Conservation (phyloP, 2,888 invertebrate genomes). For the Marasmarcha lunaedactyla region DNA sequence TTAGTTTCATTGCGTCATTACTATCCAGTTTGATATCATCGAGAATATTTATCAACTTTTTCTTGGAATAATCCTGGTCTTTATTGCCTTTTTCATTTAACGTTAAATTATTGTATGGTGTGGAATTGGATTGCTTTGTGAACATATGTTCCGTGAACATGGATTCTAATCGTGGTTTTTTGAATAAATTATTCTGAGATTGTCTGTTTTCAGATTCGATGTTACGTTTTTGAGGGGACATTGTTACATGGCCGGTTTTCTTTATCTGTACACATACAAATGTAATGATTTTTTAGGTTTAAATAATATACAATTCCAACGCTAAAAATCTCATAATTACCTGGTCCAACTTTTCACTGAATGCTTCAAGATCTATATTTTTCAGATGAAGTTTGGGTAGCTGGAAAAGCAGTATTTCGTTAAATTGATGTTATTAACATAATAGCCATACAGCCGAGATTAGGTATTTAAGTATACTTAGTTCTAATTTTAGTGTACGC, state of each 20-base stretch:
- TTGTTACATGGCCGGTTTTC: neutral
- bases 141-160: too few species aligned
- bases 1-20: slow-evolving; percentile 29
- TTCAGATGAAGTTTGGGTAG: slow-evolving; percentile 38
- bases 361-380: slow-evolving; percentile 31
- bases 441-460: too few species aligned
- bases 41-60: slow-evolving; percentile 48
- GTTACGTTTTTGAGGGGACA: too few species aligned
- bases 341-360: slow-evolving; percentile 35
- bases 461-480: too few species aligned
- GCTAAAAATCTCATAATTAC: too few species aligned
- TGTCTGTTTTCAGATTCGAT: too few species aligned
- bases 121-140: too few species aligned
- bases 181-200: neutral
- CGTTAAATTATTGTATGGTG: too few species aligned
- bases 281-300: neutral
- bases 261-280: slow-evolving; percentile 4
- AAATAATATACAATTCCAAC: too few species aligned
- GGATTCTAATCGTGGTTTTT: neutral
- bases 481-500: too few species aligned
- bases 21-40: slow-evolving; percentile 39
- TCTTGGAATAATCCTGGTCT: slow-evolving; percentile 30
- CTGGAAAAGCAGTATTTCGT: too few species aligned
- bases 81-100: neutral
- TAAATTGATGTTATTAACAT: too few species aligned